phyloP scores from a whole-genome alignment of 2,888 invertebrate genomes.

The Phyllotreta striolata region DNA sequence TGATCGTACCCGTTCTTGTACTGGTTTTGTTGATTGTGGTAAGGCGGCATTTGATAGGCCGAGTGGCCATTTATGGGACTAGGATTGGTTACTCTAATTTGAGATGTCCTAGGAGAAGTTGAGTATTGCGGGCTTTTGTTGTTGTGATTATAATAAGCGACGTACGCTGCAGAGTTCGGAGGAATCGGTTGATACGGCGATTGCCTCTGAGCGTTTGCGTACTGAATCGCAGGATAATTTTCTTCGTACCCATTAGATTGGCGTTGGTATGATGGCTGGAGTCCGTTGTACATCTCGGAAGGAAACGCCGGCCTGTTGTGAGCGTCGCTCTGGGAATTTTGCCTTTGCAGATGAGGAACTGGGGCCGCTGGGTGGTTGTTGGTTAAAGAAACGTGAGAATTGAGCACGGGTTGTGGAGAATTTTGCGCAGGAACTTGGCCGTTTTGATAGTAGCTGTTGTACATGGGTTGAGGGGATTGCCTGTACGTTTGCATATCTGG shows the following conservation, averaged over 20 bases:
- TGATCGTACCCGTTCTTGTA: constrained; percentile 35
- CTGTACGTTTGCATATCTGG: constrained; percentile 23
- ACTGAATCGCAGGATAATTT: constrained; percentile 31
- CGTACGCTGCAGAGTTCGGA: constrained; percentile 45
- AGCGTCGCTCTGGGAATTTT: constrained; percentile 26
- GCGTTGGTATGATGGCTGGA: constrained; percentile 27
- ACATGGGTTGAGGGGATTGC: constrained; percentile 55
- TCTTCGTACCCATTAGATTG: constrained; percentile 32
- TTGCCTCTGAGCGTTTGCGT: constrained; percentile 40
- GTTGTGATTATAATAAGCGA: constrained; percentile 41
- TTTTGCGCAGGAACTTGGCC: constrained; percentile 41
- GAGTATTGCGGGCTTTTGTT: constrained; percentile 31
- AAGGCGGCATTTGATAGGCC: constrained; percentile 56
- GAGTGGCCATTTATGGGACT: constrained; percentile 44
- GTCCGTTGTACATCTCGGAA: constrained; percentile 28
- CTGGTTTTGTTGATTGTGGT: constrained; percentile 47
- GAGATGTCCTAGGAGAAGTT: constrained; percentile 26
- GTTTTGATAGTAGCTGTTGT: constrained; percentile 39
- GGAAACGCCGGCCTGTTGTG: constrained; percentile 29
- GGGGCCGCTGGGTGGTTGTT: constrained; percentile 11
- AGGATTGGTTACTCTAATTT: constrained; percentile 47
- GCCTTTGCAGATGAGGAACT: constrained; percentile 30
- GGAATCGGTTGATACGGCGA: constrained; percentile 55
- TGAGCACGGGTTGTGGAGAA: constrained; percentile 34
- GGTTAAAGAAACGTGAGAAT: constrained; percentile 39